Conservation (phyloP, 2,797 vertebrate genomes). For the Pyrrhura leucotis region DNA sequence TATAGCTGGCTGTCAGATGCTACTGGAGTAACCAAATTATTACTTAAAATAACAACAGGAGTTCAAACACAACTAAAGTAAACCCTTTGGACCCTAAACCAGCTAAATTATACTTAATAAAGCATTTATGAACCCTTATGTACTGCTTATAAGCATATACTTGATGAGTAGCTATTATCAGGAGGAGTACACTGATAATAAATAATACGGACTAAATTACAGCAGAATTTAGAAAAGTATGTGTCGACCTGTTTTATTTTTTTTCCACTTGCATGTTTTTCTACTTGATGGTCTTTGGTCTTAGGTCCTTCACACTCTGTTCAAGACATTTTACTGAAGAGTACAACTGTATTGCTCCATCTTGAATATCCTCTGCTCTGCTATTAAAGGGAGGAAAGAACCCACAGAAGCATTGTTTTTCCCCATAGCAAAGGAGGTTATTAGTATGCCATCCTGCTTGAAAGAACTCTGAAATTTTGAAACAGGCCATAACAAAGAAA, state of each 20-base stretch:
- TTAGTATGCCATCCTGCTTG: background rate
- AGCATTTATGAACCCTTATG: background rate
- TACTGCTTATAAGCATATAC: background rate
- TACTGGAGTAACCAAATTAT: background rate
- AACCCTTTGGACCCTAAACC: background rate
- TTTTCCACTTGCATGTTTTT: background rate
- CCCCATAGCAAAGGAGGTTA: background rate
- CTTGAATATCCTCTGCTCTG: background rate
- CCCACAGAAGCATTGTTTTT: background rate
- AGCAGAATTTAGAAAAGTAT: background rate
- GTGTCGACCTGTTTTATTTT: background rate
- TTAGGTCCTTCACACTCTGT: background rate
- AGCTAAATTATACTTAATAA: constrained; percentile 13
- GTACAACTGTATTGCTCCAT: background rate
- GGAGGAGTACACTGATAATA: background rate
- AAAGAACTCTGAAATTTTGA: constrained; percentile 26
- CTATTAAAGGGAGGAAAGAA: background rate
- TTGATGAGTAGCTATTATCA: background rate
- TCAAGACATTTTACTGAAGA: background rate
- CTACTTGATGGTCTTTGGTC: background rate
- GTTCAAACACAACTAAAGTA: background rate
- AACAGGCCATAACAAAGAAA: constrained; percentile 16
- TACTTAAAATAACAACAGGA: background rate
- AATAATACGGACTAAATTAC: background rate
- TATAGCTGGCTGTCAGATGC: background rate